Evolutionary conservation across 2,888 invertebrate species (phyloP).

Genomic region (Macroteleia sp.): DNA sequence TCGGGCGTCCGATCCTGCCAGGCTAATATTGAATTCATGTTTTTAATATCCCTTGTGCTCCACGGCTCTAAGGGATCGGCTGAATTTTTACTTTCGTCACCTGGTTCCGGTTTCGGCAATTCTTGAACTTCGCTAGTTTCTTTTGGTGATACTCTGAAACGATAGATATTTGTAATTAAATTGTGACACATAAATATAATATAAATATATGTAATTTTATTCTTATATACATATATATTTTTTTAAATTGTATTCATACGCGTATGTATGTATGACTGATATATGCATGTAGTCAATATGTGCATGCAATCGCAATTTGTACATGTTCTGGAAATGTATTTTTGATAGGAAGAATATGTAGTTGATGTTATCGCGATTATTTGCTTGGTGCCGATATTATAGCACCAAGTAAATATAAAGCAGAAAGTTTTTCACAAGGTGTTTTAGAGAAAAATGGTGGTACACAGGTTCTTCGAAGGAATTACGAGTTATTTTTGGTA

Average conservation of each 20-base stretch:
- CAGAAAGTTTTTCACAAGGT: not conserved
- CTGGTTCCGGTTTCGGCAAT: constrained; percentile 78
- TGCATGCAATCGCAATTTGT: constrained; percentile 38
- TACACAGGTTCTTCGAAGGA: too few relatives aligned
- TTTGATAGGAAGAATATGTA: constrained; percentile 26
- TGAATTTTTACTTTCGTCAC: constrained; percentile 74
- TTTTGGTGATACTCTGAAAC: constrained; percentile 85
- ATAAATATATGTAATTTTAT: too few relatives aligned
- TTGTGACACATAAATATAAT: too few relatives aligned
- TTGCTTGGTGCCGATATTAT: constrained; percentile 20
- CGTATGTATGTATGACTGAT: constrained; percentile 42
- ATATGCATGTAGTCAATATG: too few relatives aligned
- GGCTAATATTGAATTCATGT: constrained; percentile 89
- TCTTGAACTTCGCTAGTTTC: constrained; percentile 72
- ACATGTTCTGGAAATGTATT: constrained; percentile 31
- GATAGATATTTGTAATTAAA: too few relatives aligned
- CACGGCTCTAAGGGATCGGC: constrained; percentile 89
- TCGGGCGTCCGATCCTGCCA: constrained; percentile 86
- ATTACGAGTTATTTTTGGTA: constrained; percentile 23
- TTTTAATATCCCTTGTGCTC: constrained; percentile 89
- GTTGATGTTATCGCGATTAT: constrained; percentile 1
- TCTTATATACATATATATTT: too few relatives aligned
- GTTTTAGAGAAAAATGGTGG: not conserved
- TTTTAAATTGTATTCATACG: too few relatives aligned
- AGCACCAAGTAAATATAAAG: constrained; percentile 1